Evolutionary conservation across 2,113 vertebrate species (phyloP), one percentile per base, ranked within the genome.

Genomic region (Corvus hawaiiensis): DNA sequence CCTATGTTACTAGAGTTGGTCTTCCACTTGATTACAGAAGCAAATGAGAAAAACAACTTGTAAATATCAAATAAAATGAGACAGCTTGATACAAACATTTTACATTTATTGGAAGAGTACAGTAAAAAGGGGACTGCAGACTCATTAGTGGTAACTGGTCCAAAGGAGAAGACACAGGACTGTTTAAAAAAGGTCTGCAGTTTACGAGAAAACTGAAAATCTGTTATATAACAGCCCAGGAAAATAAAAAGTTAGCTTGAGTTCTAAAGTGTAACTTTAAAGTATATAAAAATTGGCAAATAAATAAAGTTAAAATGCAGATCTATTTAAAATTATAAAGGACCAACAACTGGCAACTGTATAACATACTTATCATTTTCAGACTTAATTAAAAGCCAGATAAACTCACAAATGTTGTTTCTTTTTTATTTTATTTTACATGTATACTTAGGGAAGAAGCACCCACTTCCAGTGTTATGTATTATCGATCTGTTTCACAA

Each of bases 21-120:
- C 72, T 90, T 91, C 51, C 48, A 89, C 78, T 85, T 96, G 84
- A 79, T 76, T 61, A 87, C n/a, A 82, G 76, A 84, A 87, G 43
- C 12, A 91, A 96, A 66, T 49, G 16, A 92, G 52, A 96, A 95
- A 88, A 35, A 75, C 24, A 96, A 77, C 11, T 87, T 5, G 13
- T 61, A 96, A 95, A 83, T 90, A 83, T 33, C 51, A 94, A 97
- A 94, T 46, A 90, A 90, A 94, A 89, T 44, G 64, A 94, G 91
- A 93, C 77, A 64, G 48, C 73, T 89, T 94, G 94, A 79, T 98
- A 97, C 84, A 98, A 98, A 97, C 95, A 97, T 94, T 97, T 97
- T 96, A 98, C 94, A 97, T 99, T 98, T 98, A 99, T 98, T 98
- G 95, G 96, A 98, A 97, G 97, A 97, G 96, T 98, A 98, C 97